phyloP scores from a whole-genome alignment of 2,797 vertebrate genomes.

The Peromyscus attwateri region DNA sequence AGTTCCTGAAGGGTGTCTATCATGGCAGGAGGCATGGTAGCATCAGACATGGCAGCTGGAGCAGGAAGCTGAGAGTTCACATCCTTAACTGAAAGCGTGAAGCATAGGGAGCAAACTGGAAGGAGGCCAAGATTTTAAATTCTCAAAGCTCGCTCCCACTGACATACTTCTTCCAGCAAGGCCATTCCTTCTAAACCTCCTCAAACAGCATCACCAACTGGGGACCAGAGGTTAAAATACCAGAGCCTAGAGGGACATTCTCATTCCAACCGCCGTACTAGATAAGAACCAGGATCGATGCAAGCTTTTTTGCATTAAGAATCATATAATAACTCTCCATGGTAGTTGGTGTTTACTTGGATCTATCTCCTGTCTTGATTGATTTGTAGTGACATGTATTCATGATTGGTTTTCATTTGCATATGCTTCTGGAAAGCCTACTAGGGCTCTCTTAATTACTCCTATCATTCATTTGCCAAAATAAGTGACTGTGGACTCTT shows the following conservation, averaged over 20 bases:
- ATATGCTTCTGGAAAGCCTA: neutral
- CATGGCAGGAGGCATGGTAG: neutral
- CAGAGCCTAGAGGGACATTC: neutral
- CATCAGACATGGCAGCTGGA: neutral
- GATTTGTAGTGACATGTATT: neutral
- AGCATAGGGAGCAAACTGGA: neutral
- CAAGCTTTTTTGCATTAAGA: neutral
- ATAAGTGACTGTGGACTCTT: slow-evolving; percentile 9
- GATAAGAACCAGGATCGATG: neutral
- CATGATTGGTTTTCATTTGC: neutral
- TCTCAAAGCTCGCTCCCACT: neutral
- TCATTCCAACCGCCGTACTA: too few relatives aligned
- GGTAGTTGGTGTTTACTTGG: neutral
- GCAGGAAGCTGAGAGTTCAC: neutral
- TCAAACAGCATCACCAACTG: neutral
- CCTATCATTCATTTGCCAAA: neutral
- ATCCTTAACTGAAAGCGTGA: neutral
- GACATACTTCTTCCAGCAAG: neutral
- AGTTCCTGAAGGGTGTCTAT: neutral
- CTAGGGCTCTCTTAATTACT: neutral
- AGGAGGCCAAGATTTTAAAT: neutral
- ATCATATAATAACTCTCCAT: neutral
- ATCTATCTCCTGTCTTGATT: neutral
- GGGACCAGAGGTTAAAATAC: neutral
- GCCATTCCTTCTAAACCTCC: too few relatives aligned